Conservation (phyloP, 2,888 invertebrate genomes). For the Stictocephala bisonia region DNA sequence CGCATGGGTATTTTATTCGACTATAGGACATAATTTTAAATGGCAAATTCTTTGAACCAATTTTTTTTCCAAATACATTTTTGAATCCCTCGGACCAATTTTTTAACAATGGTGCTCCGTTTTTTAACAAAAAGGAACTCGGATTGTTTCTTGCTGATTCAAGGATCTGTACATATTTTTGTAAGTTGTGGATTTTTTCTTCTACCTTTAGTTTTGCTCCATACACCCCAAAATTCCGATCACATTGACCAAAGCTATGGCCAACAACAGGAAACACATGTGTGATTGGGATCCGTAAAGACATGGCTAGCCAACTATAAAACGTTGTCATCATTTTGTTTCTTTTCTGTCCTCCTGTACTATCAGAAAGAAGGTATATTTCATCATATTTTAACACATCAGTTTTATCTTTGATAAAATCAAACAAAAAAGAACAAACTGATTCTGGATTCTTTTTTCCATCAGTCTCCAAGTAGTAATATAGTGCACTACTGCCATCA, state of each 20-base stretch:
- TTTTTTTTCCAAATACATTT: conserved; percentile 7
- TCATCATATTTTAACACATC: conserved; percentile 11
- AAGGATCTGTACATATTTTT: conserved; percentile 36
- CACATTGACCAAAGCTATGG: conserved; percentile 35
- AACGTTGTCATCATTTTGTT: conserved; percentile 32
- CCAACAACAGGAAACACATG: conserved; percentile 37
- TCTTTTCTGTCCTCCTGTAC: conserved; percentile 31
- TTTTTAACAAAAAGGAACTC: conserved; percentile 32
- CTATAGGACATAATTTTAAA: conserved; percentile 36
- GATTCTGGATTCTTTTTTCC: conserved; percentile 32
- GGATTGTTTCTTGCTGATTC: conserved; percentile 31
- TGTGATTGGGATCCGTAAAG: conserved; percentile 17
- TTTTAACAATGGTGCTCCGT: conserved; percentile 33
- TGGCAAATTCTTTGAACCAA: conserved; percentile 12
- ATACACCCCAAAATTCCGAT: conserved; percentile 38
- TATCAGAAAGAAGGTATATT: conserved; percentile 26
- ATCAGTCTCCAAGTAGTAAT: conserved; percentile 43
- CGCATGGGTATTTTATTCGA: conserved; percentile 11
- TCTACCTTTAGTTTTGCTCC: conserved; percentile 27
- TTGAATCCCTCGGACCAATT: conserved; percentile 40
- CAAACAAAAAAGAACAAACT: conserved; percentile 38
- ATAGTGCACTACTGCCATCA: conserved; percentile 39
- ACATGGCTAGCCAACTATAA: conserved; percentile 38
- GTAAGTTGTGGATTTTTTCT: conserved; percentile 34
- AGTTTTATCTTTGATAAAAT: conserved; percentile 22